Evolutionary conservation across 2,888 invertebrate genomes (phyloP).

Genomic region (Chloromyia formosa): DNA sequence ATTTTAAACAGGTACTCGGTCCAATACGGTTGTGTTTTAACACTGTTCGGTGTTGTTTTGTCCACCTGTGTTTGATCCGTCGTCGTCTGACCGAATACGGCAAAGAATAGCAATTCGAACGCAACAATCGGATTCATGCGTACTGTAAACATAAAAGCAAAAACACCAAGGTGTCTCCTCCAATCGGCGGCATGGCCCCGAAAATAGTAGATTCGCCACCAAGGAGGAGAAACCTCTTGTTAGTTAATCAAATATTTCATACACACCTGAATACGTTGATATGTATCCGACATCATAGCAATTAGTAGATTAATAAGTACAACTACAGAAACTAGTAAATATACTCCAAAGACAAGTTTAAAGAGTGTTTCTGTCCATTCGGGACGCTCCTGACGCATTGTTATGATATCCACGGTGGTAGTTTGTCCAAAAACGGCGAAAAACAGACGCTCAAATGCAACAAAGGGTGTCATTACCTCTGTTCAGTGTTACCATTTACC

Average conservation of each 20-base stretch:
- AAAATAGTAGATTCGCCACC: conserved; percentile 23
- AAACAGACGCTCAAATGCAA: conserved; percentile 97
- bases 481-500: conserved; percentile 36
- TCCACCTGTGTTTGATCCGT: conserved; percentile 80
- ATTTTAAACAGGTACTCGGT: conserved; percentile 88
- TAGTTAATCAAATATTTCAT: conserved; percentile 57
- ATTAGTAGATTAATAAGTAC: conserved; percentile 98
- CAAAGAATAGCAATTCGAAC: conserved; percentile 98
- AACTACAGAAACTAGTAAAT: conserved; percentile 97
- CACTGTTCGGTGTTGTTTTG: conserved; percentile 66
- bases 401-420: conserved; percentile 83
- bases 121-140: conserved; percentile 90
- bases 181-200: conserved; percentile 11
- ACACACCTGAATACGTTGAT: conserved; percentile 97
- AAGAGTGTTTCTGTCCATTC: conserved; percentile 86
- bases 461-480: conserved; percentile 80
- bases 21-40: conserved; percentile 78
- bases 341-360: conserved; percentile 94
- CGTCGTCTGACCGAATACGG: conserved; percentile 94
- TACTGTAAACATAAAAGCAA: conserved; percentile 70
- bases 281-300: conserved; percentile 99
- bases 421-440: conserved; percentile 98
- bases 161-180: conserved; percentile 45
- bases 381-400: conserved; percentile 75
- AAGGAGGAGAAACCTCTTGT: conserved; percentile 44